A percentile compares a stretch with the other conserved stretches of the same genome.
These are phyloP conservation scores for Dusona sp. DNA, from an alignment of 2,888 invertebrate genomes.

Conservation along the genomic window DNA sequence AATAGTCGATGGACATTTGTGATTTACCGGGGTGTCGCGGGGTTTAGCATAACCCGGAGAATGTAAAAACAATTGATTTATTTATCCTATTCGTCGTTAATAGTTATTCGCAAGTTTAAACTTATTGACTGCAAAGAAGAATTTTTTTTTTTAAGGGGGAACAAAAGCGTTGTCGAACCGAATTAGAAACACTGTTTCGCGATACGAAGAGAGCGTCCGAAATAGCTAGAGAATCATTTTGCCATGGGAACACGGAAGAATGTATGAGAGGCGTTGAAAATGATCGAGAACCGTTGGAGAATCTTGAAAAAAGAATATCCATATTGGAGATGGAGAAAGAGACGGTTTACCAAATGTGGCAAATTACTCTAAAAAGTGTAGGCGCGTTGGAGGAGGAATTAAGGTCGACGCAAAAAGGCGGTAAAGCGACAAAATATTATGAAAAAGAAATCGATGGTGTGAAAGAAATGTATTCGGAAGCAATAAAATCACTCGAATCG, in stretches of 20 bases:
- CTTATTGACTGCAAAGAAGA: too few relatives aligned
- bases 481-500: conserved; percentile 86
- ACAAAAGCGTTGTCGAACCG: conserved; percentile 77
- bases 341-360: conserved; percentile 88
- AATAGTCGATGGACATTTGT: too few relatives aligned
- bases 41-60: too few relatives aligned
- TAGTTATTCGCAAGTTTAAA: too few relatives aligned
- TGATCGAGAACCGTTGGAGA: conserved; percentile 72
- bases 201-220: conserved; percentile 75
- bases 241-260: conserved; percentile 72
- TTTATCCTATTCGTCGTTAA: too few relatives aligned
- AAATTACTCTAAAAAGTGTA: conserved; percentile 88
- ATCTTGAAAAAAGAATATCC: conserved; percentile 79
- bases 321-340: conserved; percentile 87
- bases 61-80: too few relatives aligned
- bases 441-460: conserved; percentile 79
- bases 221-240: conserved; percentile 73
- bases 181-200: conserved; percentile 74
- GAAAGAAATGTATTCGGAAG: conserved; percentile 85
- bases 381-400: conserved; percentile 89
- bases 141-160: conserved; percentile 74
- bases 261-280: conserved; percentile 64
- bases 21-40: too few relatives aligned
- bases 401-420: conserved; percentile 83
- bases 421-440: conserved; percentile 73